A percentile compares a stretch with the other conserved stretches of the same genome.
These are phyloP conservation scores for Drosophila ercepeae DNA, from an alignment of 1,140 invertebrate species.

Conservation along the genomic window DNA sequence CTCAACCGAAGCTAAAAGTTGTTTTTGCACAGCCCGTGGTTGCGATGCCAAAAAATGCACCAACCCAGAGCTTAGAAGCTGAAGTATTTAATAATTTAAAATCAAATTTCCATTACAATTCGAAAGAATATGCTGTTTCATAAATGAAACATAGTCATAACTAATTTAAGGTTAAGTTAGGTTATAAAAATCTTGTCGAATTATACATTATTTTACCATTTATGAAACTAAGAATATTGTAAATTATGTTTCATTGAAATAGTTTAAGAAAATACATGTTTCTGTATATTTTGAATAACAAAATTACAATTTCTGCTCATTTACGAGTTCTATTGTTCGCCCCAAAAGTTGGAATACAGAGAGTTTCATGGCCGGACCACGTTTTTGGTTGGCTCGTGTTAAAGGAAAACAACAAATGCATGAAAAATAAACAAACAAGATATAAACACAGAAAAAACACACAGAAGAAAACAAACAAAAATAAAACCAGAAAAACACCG, in stretches of 20 bases:
- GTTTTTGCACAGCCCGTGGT: conserved; percentile 19
- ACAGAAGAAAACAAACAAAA: conserved; percentile 19
- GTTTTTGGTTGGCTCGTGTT: conserved; percentile 31
- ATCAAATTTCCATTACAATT: neutral
- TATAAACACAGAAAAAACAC: conserved; percentile 45
- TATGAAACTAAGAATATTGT: too few species aligned
- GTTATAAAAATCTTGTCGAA: neutral
- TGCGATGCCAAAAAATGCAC: conserved; percentile 51
- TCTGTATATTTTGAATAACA: too few species aligned
- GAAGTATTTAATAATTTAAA: neutral
- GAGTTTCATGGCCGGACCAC: conserved; percentile 23
- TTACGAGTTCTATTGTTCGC: neutral
- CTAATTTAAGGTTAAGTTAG: too few species aligned
- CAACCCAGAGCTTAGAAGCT: conserved; percentile 43
- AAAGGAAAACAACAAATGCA: conserved; percentile 43
- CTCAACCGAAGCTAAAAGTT: conserved; percentile 46
- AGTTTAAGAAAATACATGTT: too few species aligned
- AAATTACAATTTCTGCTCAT: neutral
- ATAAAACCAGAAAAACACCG: conserved; percentile 34
- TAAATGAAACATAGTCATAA: too few species aligned
- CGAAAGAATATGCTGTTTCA: too few species aligned
- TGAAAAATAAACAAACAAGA: conserved; percentile 63
- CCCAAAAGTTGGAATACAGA: neutral
- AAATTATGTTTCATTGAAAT: too few species aligned
- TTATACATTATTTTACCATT: neutral